Conservation (phyloP, 2,113 vertebrate species). For the Malurus alboscapulatus region DNA sequence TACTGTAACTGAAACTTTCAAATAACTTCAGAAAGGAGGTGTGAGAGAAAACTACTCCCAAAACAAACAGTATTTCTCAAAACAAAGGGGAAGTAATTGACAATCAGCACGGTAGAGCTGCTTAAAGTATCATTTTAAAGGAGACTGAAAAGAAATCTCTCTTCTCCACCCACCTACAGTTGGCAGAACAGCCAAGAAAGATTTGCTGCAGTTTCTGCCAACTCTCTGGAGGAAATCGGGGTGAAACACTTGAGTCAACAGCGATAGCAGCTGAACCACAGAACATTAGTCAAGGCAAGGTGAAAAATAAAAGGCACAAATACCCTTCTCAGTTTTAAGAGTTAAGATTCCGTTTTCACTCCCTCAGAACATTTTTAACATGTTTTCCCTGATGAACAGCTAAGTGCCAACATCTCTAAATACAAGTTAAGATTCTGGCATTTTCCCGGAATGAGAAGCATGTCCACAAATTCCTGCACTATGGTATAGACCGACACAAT, state of each 20-base stretch:
- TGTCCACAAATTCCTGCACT: conserved; percentile 26
- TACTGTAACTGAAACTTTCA: background rate
- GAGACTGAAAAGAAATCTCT: background rate
- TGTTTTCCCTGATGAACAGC: conserved; percentile 19
- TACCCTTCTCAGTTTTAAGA: background rate
- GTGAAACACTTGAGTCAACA: background rate
- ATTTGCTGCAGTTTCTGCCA: conserved; percentile 9
- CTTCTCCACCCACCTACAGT: background rate
- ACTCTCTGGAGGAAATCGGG: background rate
- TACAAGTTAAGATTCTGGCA: conserved; percentile 3
- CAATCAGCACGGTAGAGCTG: background rate
- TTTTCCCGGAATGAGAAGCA: conserved; percentile 50
- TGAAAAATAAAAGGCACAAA: background rate
- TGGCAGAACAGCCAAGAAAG: background rate
- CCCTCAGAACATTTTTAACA: conserved; percentile 27
- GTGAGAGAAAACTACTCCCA: background rate
- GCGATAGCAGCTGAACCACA: background rate
- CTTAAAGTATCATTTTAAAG: background rate
- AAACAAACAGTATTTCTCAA: background rate
- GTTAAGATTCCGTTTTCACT: background rate
- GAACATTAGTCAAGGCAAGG: background rate
- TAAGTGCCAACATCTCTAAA: conserved; percentile 33
- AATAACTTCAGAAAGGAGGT: background rate
- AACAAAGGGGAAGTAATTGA: background rate
- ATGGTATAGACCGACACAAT: background rate